Conservation (phyloP, 2,797 vertebrate genomes). For the Hippoglossus hippoglossus region DNA sequence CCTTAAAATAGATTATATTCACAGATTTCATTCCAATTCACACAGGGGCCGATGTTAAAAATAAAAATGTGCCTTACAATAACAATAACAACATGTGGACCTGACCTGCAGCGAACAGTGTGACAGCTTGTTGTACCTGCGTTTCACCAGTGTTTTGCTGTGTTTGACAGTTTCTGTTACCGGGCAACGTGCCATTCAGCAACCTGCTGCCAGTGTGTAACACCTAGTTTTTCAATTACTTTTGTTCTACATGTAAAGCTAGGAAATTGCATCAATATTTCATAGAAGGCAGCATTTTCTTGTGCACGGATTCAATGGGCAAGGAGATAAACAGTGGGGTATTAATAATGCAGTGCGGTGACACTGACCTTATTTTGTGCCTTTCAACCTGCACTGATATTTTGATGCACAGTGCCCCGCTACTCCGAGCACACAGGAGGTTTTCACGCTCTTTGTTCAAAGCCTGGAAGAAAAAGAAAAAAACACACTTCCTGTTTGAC, state of each 20-base stretch:
- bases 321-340: conserved; percentile 83
- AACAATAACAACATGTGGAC: conserved; percentile 14
- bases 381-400: conserved; percentile 87
- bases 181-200: conserved; percentile 60
- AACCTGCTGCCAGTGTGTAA: conserved; percentile 62
- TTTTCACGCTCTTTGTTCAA: conserved; percentile 82
- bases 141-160: conserved; percentile 53
- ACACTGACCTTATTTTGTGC: conserved; percentile 88
- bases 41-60: conserved; percentile 1
- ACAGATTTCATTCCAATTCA: conserved; percentile 1
- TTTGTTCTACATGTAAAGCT: conserved; percentile 76
- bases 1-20: conserved; percentile 7
- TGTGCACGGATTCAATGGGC: conserved; percentile 79
- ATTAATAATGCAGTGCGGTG: conserved; percentile 87
- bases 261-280: conserved; percentile 85
- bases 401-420: conserved; percentile 83
- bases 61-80: conserved; percentile 4
- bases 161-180: conserved; percentile 63
- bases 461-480: conserved; percentile 52
- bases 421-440: conserved; percentile 78
- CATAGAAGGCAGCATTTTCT: conserved; percentile 76
- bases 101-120: conserved; percentile 24
- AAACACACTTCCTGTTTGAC: conserved; percentile 79
- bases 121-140: conserved; percentile 32
- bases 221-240: conserved; percentile 68